These are phyloP conservation scores for Amblyopsis rosae DNA, from an alignment of 2,113 vertebrate species.

Conservation along the genomic window DNA sequence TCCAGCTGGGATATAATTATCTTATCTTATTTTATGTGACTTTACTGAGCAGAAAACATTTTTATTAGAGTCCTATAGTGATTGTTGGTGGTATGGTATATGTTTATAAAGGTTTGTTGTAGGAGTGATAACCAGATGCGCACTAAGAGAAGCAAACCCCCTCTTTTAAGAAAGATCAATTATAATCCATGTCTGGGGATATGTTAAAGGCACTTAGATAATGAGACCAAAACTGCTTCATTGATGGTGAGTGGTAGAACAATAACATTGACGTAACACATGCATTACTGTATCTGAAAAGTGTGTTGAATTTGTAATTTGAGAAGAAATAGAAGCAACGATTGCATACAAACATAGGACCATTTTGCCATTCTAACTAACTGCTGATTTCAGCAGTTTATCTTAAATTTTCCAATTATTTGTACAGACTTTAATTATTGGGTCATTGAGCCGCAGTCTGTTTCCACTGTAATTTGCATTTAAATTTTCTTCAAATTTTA, in stretches of 20 bases:
- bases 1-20: conserved; percentile 4
- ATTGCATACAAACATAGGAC: not conserved
- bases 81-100: no score
- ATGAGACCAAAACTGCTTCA: not conserved
- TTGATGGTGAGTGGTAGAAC: not conserved
- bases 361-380: not conserved
- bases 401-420: not conserved
- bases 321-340: no score
- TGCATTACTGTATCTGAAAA: no score
- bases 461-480: conserved; percentile 14
- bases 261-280: not conserved
- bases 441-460: not conserved
- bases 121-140: no score
- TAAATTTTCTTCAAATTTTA: conserved; percentile 24
- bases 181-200: not conserved
- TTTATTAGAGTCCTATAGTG: no score
- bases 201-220: not conserved
- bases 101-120: no score
- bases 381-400: conserved; percentile 8
- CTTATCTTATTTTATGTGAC: no score
- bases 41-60: no score
- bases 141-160: no score
- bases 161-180: conserved; percentile 2
- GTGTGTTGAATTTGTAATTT: no score
- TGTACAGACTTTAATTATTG: not conserved